These are phyloP conservation scores for Carettochelys insculpta DNA, from an alignment of 2,113 vertebrate species.

Conservation along the genomic window DNA sequence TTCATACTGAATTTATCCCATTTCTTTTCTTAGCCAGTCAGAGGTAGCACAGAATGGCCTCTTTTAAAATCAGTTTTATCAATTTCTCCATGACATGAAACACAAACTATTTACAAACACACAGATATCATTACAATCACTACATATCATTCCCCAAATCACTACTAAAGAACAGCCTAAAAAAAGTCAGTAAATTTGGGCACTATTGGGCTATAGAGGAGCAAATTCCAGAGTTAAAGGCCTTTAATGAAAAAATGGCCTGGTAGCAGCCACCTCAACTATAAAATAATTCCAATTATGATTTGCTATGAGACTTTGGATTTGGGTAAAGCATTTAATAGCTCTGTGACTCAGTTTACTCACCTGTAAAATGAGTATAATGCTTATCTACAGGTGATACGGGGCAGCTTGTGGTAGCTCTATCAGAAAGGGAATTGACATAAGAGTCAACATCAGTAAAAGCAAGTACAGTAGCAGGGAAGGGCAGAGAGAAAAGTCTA, in stretches of 20 bases:
- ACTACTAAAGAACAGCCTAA: background rate
- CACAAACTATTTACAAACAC: constrained; percentile 42
- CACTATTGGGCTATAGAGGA: background rate
- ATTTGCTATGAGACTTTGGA: background rate
- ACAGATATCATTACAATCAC: background rate
- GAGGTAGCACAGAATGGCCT: constrained; percentile 38
- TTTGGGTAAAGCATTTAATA: background rate
- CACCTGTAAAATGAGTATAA: background rate
- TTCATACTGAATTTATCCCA: background rate
- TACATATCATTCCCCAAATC: background rate
- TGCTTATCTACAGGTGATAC: background rate
- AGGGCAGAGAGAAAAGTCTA: background rate
- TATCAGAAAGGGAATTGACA: background rate
- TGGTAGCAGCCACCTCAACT: background rate
- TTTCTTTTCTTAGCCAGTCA: constrained; percentile 41
- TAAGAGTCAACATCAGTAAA: background rate
- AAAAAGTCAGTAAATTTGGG: fast-evolving
- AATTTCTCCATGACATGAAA: constrained; percentile 37
- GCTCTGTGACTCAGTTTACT: fast-evolving
- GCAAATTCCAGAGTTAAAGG: background rate
- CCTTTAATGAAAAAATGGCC: background rate
- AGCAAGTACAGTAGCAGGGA: background rate
- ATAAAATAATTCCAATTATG: background rate
- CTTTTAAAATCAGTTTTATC: constrained; percentile 54
- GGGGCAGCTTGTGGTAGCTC: background rate